Evolutionary conservation across 37 sponge, comb jelly and placozoan genomes (phyloP).

Genomic region (Crambe crambe): DNA sequence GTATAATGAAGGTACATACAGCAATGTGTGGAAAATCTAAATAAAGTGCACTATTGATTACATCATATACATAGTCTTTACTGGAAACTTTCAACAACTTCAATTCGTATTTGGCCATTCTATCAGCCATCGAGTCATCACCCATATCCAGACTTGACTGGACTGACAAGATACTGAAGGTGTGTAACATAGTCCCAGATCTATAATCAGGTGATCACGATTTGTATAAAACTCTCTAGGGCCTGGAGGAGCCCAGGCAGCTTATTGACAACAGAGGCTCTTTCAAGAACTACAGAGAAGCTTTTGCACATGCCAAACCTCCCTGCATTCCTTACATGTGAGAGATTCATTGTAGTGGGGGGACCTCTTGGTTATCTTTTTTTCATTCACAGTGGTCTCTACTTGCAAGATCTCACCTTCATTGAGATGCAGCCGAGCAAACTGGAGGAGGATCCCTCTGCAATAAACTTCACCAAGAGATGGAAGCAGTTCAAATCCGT

Average conservation of each 20-base stretch:
- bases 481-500: constrained; percentile 81
- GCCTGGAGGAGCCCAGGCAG: constrained; percentile 77
- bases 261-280: constrained; percentile 82
- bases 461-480: constrained; percentile 67
- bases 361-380: too few species aligned
- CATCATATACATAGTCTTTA: constrained; percentile 44
- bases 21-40: too few species aligned
- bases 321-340: constrained; percentile 95
- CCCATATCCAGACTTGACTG: constrained; percentile 82
- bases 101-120: constrained; percentile 83
- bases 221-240: constrained; percentile 46
- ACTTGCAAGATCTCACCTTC: constrained; percentile 73
- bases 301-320: constrained; percentile 72
- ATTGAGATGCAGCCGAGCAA: constrained; percentile 61
- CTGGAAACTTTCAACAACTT: constrained; percentile 77
- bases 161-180: constrained; percentile 79
- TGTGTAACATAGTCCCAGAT: too few species aligned
- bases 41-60: too few species aligned
- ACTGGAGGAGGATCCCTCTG: constrained; percentile 37
- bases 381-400: constrained; percentile 59
- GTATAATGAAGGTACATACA: constrained; percentile 77
- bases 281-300: constrained; percentile 90
- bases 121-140: constrained; percentile 89
- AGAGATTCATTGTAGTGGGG: constrained; percentile 31
- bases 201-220: too few species aligned